Percentiles rank a stretch among this genome's conserved stretches.
These are phyloP conservation scores for Mungos mungo DNA, from an alignment of 2,113 vertebrate species.

Conservation along the genomic window DNA sequence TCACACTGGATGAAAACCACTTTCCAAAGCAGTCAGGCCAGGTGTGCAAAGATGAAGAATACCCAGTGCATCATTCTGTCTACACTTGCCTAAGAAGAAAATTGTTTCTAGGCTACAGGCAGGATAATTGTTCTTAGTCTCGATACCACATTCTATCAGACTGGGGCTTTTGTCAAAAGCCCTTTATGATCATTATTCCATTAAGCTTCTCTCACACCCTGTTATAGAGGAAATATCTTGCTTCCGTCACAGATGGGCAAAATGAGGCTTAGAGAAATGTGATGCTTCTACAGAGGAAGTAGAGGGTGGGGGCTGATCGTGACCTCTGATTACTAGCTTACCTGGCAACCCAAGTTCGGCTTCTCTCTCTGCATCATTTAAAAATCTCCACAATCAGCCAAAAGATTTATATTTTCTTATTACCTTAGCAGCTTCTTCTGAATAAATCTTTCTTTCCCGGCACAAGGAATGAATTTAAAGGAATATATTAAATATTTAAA, in stretches of 20 bases:
- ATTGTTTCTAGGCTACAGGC: background rate
- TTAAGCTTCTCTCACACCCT: conserved; percentile 8
- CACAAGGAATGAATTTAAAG: conserved; percentile 60
- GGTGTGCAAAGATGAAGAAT: background rate
- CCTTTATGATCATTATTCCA: conserved; percentile 20
- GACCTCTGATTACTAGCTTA: background rate
- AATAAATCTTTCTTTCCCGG: conserved; percentile 26
- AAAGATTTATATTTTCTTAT: conserved; percentile 66
- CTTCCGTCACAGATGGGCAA: conserved; percentile 19
- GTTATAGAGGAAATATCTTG: background rate
- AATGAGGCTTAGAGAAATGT: background rate
- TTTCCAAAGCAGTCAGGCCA: background rate
- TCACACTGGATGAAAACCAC: background rate
- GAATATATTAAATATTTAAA: conserved; percentile 1
- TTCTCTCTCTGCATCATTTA: background rate
- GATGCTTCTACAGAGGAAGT: background rate
- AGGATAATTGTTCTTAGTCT: background rate
- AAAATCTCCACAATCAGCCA: conserved; percentile 62
- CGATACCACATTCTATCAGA: background rate
- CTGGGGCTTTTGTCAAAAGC: background rate
- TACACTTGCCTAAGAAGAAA: background rate
- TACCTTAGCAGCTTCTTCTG: conserved; percentile 62
- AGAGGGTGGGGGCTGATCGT: background rate
- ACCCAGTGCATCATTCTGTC: background rate
- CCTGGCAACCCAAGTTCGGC: conserved; percentile 6